Base-by-base conservation (phyloP, 1,140 invertebrate species). In the Heterodera schachtii region DNA sequence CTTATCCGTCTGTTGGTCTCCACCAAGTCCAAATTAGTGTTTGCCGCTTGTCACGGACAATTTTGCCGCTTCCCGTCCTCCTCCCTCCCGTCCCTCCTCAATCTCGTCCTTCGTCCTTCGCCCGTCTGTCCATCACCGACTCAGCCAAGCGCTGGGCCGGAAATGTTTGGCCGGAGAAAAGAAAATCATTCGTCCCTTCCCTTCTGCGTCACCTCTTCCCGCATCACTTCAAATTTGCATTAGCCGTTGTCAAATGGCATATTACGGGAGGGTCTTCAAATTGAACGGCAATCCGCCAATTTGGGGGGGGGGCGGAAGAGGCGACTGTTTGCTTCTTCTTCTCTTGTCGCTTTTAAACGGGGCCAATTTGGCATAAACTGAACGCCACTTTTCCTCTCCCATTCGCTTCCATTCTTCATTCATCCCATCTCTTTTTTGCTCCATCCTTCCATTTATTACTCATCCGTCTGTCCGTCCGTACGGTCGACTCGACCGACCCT, bases 21-120 rank as follows among this genome's bases (percentile, higher is more conserved):
- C 16, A 16, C 69, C n/a, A 31, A 71, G 5, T 46, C 69, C 69
- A 71, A 71, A 71, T 71, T 71, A 71, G 69, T 71, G 21, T 16
- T 71, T 70, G 69, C 21, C 69, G 69, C 69, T 31, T 71, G 69
- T 71, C 69, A 46, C 69, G 41, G 69, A 11, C 69, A 71, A 71
- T 71, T 71, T 71, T 71, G n/a, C 8, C 31, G 8, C 21, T 71
- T 11, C 21, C 31, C 31, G 21, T 46, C 69, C 69, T 31, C 69
- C n/a, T 9, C 69, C 69, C 6, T n/a, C 5, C 69, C 69, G 21
- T 31, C 69, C 49, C n/a, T 16, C 69, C 13, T 31, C 69, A 11
- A 46, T 71, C 69, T n/a, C 3, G 31, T 31, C 31, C 31, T 31
- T 31, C 31, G 21, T 46, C 69, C 69, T 31, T 31, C n/a, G n/a